Percentiles rank a stretch among this genome's conserved stretches.
Conservation (phyloP, 2,797 vertebrate genomes). For the Eptatretus atami region DNA sequence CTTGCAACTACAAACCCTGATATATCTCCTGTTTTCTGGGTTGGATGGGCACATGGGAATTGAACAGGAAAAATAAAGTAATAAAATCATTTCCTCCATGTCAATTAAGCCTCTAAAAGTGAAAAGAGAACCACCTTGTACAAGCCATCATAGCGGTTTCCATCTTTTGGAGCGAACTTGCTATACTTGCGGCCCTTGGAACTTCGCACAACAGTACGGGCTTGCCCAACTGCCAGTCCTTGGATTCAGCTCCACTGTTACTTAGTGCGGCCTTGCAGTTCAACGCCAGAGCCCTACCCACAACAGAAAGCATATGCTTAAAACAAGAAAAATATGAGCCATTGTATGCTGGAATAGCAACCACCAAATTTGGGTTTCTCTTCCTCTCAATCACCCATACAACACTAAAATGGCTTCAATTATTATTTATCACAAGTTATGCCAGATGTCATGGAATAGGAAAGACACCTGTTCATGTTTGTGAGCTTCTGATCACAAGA, state of each 20-base stretch:
- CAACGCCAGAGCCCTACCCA: conserved; percentile 42
- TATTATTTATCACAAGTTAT: not conserved
- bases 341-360: too few relatives aligned
- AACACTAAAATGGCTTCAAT: too few relatives aligned
- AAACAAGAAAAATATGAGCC: not conserved
- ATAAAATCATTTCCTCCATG: too few relatives aligned
- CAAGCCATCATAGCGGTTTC: conserved; percentile 80
- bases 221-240: conserved; percentile 63
- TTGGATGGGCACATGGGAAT: too few relatives aligned
- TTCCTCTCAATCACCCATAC: too few relatives aligned
- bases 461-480: conserved; percentile 61
- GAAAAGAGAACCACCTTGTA: conserved; percentile 33
- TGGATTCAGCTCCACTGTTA: conserved; percentile 49
- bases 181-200: conserved; percentile 69
- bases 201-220: conserved; percentile 52
- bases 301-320: too few relatives aligned
- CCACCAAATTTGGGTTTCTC: too few relatives aligned
- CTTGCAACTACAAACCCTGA: too few relatives aligned
- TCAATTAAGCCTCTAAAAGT: too few relatives aligned
- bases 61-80: too few relatives aligned
- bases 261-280: conserved; percentile 65
- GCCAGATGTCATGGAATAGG: accelerated
- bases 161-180: conserved; percentile 55
- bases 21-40: too few relatives aligned
- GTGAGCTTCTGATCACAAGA: conserved; percentile 93